A percentile compares a stretch with the other conserved stretches of the same genome.
These are phyloP conservation scores for Tympanoctomys barrerae DNA, from an alignment of 2,797 vertebrate species.

Conservation along the genomic window DNA sequence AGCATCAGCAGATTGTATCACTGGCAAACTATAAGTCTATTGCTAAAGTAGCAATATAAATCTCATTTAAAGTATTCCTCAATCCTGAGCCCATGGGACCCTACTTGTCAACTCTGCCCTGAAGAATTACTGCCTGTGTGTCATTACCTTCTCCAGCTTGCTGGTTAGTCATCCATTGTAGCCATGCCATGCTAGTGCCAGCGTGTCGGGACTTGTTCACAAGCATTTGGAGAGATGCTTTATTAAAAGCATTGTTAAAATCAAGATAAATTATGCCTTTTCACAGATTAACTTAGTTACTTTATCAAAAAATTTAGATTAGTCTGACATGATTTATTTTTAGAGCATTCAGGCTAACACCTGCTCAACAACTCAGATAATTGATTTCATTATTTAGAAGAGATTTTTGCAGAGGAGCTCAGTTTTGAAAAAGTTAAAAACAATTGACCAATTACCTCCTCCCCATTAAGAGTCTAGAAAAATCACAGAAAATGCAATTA, in stretches of 20 bases:
- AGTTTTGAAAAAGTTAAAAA: conserved; percentile 32
- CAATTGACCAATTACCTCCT: conserved; percentile 28
- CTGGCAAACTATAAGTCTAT: neutral
- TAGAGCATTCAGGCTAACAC: conserved; percentile 65
- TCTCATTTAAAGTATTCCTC: conserved; percentile 57
- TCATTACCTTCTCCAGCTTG: conserved; percentile 68
- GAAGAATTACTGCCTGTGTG: conserved; percentile 69
- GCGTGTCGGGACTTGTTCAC: conserved; percentile 66
- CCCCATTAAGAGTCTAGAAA: neutral
- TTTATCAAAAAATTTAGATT: conserved; percentile 61
- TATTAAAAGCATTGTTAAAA: conserved; percentile 69
- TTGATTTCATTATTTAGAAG: conserved; percentile 1
- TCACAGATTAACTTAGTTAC: conserved; percentile 75
- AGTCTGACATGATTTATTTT: conserved; percentile 73
- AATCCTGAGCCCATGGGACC: conserved; percentile 59
- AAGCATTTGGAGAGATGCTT: conserved; percentile 61
- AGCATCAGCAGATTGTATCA: conserved; percentile 41
- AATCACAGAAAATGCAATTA: conserved; percentile 19
- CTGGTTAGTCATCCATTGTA: conserved; percentile 67
- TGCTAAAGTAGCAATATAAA: conserved; percentile 61
- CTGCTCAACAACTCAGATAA: conserved; percentile 69
- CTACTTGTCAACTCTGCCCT: conserved; percentile 62
- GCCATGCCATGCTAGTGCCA: conserved; percentile 54
- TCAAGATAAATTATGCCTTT: conserved; percentile 69
- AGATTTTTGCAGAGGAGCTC: conserved; percentile 56